Percentiles rank a stretch among this genome's conserved stretches.
Evolutionary conservation across 2,797 vertebrate species (phyloP).

Genomic region (Dendrocincla fuliginosa): DNA sequence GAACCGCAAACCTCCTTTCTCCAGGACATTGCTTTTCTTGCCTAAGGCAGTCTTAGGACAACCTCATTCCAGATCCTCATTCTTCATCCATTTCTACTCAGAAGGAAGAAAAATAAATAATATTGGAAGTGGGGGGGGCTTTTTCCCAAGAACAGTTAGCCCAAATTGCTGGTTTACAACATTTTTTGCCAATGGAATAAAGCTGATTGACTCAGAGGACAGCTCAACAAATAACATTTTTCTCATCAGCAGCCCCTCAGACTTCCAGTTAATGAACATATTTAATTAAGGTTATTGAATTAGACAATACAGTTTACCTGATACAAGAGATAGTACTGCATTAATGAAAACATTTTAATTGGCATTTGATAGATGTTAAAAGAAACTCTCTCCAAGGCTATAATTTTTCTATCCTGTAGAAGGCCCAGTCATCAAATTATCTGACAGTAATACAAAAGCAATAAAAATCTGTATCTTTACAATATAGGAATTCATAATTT

Average conservation of each 20-base stretch:
- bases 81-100: background rate
- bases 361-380: background rate
- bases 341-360: background rate
- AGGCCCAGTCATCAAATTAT: background rate
- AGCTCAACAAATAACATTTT: background rate
- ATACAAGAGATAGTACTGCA: background rate
- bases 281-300: background rate
- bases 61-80: background rate
- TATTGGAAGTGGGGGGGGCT: accelerated
- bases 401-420: background rate
- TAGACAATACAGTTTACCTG: background rate
- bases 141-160: background rate
- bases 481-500: background rate
- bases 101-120: background rate
- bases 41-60: background rate
- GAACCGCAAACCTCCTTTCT: background rate
- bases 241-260: background rate
- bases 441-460: background rate
- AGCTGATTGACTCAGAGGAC: background rate
- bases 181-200: background rate
- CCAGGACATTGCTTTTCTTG: background rate
- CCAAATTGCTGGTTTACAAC: background rate
- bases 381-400: background rate
- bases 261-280: background rate
- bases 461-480: background rate